Conservation (phyloP, 2,797 vertebrate genomes). For the Heterohyrax brucei region DNA sequence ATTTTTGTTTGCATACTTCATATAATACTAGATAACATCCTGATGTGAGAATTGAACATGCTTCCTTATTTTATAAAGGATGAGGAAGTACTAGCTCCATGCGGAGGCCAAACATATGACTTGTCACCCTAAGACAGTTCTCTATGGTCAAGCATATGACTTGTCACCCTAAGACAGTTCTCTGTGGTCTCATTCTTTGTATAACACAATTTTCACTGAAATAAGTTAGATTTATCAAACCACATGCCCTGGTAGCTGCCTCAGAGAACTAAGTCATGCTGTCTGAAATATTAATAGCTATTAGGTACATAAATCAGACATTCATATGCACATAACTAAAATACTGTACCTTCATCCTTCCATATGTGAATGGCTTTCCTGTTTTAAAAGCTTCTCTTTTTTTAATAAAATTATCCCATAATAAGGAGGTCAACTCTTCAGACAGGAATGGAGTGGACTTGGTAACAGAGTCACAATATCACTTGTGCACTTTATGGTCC, state of each 20-base stretch:
- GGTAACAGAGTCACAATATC: too few relatives aligned
- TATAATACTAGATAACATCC: background rate
- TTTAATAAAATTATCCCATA: background rate
- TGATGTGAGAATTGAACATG: background rate
- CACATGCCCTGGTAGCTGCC: background rate
- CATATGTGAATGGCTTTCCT: background rate
- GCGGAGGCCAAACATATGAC: background rate
- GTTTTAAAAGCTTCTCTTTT: background rate
- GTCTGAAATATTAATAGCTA: slow-evolving; percentile 16
- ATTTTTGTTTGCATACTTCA: background rate
- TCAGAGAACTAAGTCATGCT: background rate
- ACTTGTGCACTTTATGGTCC: too few relatives aligned
- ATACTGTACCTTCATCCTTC: background rate
- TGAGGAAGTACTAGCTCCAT: slow-evolving; percentile 1
- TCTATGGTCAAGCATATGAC: background rate
- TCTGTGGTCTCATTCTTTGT: background rate
- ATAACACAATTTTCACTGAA: background rate
- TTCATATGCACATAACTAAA: background rate
- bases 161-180: background rate
- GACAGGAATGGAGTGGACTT: too few relatives aligned
- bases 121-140: background rate
- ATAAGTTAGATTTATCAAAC: slow-evolving; percentile 19
- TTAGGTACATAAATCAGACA: background rate
- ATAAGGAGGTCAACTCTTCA: too few relatives aligned
- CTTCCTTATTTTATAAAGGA: background rate